Conservation (phyloP, 2,113 vertebrate species). For the Anarhynchus alexandrinus region DNA sequence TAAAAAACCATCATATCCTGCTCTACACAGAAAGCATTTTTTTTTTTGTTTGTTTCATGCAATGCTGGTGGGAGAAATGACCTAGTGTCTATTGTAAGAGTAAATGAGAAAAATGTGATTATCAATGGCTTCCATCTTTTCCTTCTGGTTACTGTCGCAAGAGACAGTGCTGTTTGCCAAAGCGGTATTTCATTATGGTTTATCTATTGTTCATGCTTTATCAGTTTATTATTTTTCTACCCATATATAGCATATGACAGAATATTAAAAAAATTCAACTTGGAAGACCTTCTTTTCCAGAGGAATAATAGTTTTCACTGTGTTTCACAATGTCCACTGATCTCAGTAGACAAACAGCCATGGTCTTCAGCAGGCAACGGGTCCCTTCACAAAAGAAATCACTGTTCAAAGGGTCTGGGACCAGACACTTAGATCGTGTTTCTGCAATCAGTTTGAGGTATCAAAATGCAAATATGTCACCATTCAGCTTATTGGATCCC, state of each 20-base stretch:
- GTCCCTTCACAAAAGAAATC: not conserved
- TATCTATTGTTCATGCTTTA: not conserved
- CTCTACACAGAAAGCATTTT: not conserved
- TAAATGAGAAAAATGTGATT: not conserved
- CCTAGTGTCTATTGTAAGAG: not conserved
- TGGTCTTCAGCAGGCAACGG: not conserved
- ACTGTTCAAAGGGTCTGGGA: not conserved
- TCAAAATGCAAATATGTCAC: not conserved
- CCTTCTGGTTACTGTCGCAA: not conserved
- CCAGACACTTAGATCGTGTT: not conserved
- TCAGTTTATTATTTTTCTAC: constrained; percentile 33
- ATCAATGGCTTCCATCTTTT: not conserved
- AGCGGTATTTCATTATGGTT: not conserved
- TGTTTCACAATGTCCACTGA: not conserved
- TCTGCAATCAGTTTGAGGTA: not conserved
- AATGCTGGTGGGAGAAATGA: not conserved
- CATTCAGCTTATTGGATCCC: not conserved
- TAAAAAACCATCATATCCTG: not conserved
- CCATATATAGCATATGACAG: not conserved
- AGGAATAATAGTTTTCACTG: not conserved
- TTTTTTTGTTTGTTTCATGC: not conserved
- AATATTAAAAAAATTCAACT: not conserved
- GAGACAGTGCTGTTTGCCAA: not conserved
- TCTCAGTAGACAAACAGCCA: not conserved
- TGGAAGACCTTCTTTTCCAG: not conserved